phyloP scores from a whole-genome alignment of 2,113 vertebrate genomes.

The Pygoscelis antarcticus region DNA sequence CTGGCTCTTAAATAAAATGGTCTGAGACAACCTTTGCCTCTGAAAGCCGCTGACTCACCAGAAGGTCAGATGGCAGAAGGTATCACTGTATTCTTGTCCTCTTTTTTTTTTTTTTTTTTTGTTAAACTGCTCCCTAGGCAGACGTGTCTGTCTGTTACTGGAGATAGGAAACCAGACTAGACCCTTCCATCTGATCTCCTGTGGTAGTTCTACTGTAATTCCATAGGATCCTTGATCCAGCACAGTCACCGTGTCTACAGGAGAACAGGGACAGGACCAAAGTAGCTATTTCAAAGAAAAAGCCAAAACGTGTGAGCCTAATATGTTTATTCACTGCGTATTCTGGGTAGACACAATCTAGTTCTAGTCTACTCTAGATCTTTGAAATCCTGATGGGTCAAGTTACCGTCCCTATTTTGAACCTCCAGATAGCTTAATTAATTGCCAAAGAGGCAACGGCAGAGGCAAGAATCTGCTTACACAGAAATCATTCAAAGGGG shows the following conservation, averaged over 20 bases:
- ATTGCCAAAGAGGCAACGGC: neutral
- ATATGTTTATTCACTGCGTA: neutral
- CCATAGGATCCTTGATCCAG: neutral
- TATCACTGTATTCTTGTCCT: neutral
- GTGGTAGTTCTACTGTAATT: neutral
- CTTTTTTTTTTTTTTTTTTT: neutral
- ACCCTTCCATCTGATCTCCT: neutral
- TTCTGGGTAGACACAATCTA: neutral
- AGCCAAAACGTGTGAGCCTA: neutral
- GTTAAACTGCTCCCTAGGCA: neutral
- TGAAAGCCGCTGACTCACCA: neutral
- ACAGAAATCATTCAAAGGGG: neutral
- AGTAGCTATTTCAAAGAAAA: neutral
- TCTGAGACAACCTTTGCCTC: neutral
- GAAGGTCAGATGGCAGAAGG: neutral
- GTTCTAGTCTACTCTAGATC: neutral
- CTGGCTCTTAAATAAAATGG: neutral
- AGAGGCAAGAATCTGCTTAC: neutral
- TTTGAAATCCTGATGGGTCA: neutral
- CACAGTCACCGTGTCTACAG: fast-evolving
- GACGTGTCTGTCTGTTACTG: neutral
- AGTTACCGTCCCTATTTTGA: neutral
- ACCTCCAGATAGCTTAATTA: neutral
- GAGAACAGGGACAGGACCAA: neutral
- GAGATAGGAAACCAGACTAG: neutral